phyloP scores from a whole-genome alignment of 1,140 invertebrate genomes.

The Drosophila pectinifera region DNA sequence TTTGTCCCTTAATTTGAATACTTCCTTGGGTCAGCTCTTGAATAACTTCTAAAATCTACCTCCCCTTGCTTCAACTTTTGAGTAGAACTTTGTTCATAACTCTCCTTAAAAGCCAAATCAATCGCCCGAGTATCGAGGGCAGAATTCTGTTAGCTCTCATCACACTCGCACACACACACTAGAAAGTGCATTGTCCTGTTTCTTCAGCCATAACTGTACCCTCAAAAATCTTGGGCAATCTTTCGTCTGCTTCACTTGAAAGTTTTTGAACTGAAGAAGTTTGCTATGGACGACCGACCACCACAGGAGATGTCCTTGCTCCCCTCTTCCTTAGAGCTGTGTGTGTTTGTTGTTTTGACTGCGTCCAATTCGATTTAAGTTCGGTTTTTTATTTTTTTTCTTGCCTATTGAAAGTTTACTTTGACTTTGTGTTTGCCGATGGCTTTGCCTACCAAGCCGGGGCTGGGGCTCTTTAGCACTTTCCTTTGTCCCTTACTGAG shows the following conservation, averaged over 20 bases:
- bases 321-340: not conserved
- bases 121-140: not conserved
- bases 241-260: conserved; percentile 42
- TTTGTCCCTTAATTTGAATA: not conserved
- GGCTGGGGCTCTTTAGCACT: conserved; percentile 18
- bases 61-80: not conserved
- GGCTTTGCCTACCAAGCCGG: conserved; percentile 7
- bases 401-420: conserved; percentile 41
- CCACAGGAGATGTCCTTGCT: conserved; percentile 21
- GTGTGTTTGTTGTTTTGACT: conserved; percentile 25
- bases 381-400: not conserved
- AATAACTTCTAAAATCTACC: not conserved
- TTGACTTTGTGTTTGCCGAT: conserved; percentile 18
- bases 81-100: not conserved
- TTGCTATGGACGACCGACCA: conserved; percentile 23
- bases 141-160: conserved; percentile 3
- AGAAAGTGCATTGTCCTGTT: conserved; percentile 25
- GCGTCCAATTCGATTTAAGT: conserved; percentile 65
- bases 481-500: not conserved
- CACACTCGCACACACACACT: not conserved
- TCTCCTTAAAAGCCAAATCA: conserved; percentile 6
- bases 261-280: conserved; percentile 35
- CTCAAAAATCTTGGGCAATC: conserved; percentile 33
- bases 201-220: conserved; percentile 19
- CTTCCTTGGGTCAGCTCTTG: not conserved